phyloP scores from a whole-genome alignment of 2,797 vertebrate species.

The Brotula barbata region DNA sequence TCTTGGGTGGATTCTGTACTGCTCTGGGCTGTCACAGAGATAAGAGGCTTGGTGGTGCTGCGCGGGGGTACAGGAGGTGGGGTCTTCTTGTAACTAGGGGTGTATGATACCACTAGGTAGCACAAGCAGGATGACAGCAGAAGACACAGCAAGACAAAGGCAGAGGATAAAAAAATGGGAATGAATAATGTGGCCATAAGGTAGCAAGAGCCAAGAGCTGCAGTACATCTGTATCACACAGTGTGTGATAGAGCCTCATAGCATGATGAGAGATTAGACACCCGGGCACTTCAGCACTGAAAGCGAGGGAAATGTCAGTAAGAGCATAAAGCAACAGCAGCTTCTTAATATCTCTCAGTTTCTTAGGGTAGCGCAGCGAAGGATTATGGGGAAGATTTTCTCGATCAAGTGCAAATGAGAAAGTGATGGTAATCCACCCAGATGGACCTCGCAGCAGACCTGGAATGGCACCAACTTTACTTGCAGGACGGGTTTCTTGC shows the following conservation, averaged over 20 bases:
- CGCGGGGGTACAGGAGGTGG: constrained; percentile 95
- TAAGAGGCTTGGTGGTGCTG: constrained; percentile 95
- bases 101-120: constrained; percentile 84
- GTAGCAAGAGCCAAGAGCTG: constrained; percentile 49
- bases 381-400: constrained; percentile 45
- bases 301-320: constrained; percentile 41
- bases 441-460: constrained; percentile 49
- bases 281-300: constrained; percentile 16
- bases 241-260: constrained; percentile 44
- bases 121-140: constrained; percentile 73
- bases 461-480: constrained; percentile 35
- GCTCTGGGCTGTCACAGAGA: constrained; percentile 99
- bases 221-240: constrained; percentile 47
- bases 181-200: constrained; percentile 62
- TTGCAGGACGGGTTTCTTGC: too few species aligned
- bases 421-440: constrained; percentile 51
- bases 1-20: constrained; percentile 99
- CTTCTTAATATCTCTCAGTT: constrained; percentile 35
- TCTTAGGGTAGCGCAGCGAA: constrained; percentile 39
- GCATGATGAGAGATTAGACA: constrained; percentile 44
- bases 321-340: constrained; percentile 51
- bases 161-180: constrained; percentile 54
- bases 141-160: constrained; percentile 55
- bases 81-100: constrained; percentile 93
- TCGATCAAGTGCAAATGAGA: constrained; percentile 61